phyloP scores from a whole-genome alignment of 2,888 invertebrate genomes.

The Eristalis pertinax region DNA sequence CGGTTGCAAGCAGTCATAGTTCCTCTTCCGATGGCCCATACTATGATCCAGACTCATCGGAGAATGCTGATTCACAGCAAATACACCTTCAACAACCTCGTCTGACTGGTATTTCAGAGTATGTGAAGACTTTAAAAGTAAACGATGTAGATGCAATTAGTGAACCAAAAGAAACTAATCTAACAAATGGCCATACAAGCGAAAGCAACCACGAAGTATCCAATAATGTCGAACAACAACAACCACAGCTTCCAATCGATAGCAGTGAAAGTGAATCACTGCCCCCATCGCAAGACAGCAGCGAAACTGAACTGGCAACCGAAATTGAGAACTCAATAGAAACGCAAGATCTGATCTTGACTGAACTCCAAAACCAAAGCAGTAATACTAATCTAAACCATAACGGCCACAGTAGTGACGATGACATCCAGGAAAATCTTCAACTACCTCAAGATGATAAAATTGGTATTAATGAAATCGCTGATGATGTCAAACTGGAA shows the following conservation, averaged over 20 bases:
- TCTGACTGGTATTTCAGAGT: slow-evolving; percentile 67
- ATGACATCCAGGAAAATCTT: slow-evolving; percentile 6
- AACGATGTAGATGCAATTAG: slow-evolving; percentile 70
- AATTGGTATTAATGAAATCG: not conserved
- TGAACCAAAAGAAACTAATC: slow-evolving; percentile 20
- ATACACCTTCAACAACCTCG: slow-evolving; percentile 57
- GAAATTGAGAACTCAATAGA: slow-evolving; percentile 63
- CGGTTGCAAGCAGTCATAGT: slow-evolving; percentile 82
- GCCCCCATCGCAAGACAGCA: slow-evolving; percentile 71
- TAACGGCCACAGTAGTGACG: slow-evolving; percentile 34
- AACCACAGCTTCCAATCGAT: slow-evolving; percentile 25
- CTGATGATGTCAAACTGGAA: not conserved
- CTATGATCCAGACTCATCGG: slow-evolving; percentile 81
- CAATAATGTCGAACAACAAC: slow-evolving; percentile 14
- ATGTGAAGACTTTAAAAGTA: slow-evolving; percentile 60
- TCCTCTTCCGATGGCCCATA: slow-evolving; percentile 82
- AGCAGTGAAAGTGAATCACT: slow-evolving; percentile 73
- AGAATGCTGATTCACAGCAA: slow-evolving; percentile 60
- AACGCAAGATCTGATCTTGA: slow-evolving; percentile 77
- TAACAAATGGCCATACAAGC: slow-evolving; percentile 74
- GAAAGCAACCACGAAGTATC: slow-evolving; percentile 22
- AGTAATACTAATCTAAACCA: slow-evolving; percentile 28
- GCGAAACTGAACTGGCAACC: slow-evolving; percentile 17
- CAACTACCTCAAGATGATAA: slow-evolving; percentile 16
- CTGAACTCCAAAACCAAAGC: slow-evolving; percentile 77